Evolutionary conservation across 2,888 invertebrate genomes (phyloP).

Genomic region (Protula sp.): DNA sequence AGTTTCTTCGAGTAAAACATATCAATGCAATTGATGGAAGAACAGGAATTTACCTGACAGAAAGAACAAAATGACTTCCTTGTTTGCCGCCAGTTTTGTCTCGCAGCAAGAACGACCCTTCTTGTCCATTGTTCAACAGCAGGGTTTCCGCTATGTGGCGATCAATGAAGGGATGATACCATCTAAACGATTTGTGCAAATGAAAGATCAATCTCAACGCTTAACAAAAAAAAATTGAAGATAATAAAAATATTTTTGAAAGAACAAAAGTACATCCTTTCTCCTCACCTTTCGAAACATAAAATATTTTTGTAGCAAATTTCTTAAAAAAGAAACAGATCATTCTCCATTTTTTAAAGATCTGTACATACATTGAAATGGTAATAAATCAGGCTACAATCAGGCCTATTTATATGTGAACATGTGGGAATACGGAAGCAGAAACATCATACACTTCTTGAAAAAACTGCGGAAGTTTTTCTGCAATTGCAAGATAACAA

Average conservation of each 20-base stretch:
- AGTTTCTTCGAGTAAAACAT: no score
- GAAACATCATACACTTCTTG: no score
- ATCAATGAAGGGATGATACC: conserved; percentile 42
- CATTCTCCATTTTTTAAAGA: no score
- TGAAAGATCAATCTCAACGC: not conserved
- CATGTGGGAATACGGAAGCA: no score
- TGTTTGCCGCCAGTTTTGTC: conserved; percentile 32
- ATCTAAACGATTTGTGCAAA: conserved; percentile 25
- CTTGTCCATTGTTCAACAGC: conserved; percentile 44
- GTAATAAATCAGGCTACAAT: no score
- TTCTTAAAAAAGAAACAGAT: no score
- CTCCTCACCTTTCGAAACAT: no score
- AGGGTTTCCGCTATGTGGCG: conserved; percentile 47
- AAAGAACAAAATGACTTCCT: conserved; percentile 43
- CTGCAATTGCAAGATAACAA: no score
- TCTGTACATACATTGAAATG: no score
- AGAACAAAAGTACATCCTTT: not conserved
- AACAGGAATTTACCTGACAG: conserved; percentile 48
- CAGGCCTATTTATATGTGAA: no score
- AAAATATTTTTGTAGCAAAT: no score
- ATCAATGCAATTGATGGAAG: no score
- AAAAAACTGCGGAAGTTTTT: not conserved
- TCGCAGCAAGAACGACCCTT: conserved; percentile 45
- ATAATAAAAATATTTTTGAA: not conserved
- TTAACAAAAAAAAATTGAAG: not conserved